phyloP scores from a whole-genome alignment of 2,888 invertebrate species.

The Quadroppia sp. region DNA sequence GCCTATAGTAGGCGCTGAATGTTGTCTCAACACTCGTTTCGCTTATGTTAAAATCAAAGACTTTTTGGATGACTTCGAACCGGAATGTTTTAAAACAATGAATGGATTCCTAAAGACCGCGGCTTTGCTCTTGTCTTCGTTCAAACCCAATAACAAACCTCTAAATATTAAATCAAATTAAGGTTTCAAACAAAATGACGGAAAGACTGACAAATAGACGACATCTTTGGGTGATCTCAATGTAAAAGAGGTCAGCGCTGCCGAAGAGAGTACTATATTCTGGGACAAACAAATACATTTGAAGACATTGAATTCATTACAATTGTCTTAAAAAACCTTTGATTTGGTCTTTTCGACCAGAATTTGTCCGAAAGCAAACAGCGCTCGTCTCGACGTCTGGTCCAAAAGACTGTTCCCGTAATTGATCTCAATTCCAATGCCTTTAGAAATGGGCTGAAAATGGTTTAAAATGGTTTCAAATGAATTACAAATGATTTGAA shows the following conservation, averaged over 20 bases:
- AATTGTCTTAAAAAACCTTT: constrained; percentile 31
- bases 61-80: background rate
- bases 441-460: constrained; percentile 40
- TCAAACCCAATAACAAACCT: constrained; percentile 41
- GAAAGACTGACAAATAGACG: constrained; percentile 37
- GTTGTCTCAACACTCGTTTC: too few relatives aligned
- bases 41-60: background rate
- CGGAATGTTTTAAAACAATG: constrained; percentile 43
- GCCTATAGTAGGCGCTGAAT: too few relatives aligned
- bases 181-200: background rate
- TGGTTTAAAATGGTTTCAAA: constrained; percentile 7
- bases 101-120: constrained; percentile 38
- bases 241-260: constrained; percentile 2
- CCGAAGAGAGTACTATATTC: constrained; percentile 44
- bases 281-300: constrained; percentile 11
- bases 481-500: background rate
- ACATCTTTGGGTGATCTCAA: constrained; percentile 42
- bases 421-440: constrained; percentile 43
- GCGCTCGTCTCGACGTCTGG: constrained; percentile 28
- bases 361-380: constrained; percentile 37
- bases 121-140: constrained; percentile 31
- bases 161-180: constrained; percentile 25
- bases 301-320: background rate
- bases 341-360: constrained; percentile 40
- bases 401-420: constrained; percentile 35